Conservation (phyloP, 2,888 invertebrate genomes). For the Hirtodrosophila duncani region DNA sequence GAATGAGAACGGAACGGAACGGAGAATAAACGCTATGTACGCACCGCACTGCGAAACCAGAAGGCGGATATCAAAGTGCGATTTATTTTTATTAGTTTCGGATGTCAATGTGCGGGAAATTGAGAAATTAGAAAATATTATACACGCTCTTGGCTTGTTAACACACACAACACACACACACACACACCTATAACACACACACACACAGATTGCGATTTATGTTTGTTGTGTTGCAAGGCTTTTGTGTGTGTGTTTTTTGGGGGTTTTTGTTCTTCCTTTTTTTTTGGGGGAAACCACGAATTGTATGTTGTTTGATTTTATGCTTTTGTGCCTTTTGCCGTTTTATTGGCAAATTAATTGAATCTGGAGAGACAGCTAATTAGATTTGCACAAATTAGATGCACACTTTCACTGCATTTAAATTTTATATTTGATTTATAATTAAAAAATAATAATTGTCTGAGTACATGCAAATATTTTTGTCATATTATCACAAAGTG, state of each 20-base stretch:
- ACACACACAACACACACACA: constrained; percentile 36
- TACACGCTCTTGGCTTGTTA: constrained; percentile 59
- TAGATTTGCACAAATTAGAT: constrained; percentile 21
- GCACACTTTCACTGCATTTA: background rate
- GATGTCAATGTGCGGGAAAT: constrained; percentile 74
- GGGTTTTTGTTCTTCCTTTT: constrained; percentile 17
- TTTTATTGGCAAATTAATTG: constrained; percentile 5
- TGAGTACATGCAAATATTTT: constrained; percentile 23
- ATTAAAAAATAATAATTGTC: constrained; percentile 26
- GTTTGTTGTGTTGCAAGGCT: too few species aligned
- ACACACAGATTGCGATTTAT: constrained; percentile 5
- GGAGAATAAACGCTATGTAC: constrained; percentile 28
- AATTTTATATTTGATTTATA: constrained; percentile 7
- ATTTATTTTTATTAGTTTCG: constrained; percentile 74
- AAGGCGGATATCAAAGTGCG: constrained; percentile 70
- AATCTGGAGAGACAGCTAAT: constrained; percentile 12
- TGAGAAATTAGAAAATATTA: constrained; percentile 74
- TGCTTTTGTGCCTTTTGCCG: too few species aligned
- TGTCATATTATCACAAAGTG: constrained; percentile 2
- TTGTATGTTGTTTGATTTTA: too few species aligned
- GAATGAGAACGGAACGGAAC: constrained; percentile 22
- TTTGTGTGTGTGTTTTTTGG: constrained; percentile 1
- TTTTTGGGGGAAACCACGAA: too few species aligned
- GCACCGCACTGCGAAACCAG: constrained; percentile 30
- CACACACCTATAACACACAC: constrained; percentile 7